Conservation (phyloP, 2,888 invertebrate species). For the Caenorhabditis uteleia region DNA sequence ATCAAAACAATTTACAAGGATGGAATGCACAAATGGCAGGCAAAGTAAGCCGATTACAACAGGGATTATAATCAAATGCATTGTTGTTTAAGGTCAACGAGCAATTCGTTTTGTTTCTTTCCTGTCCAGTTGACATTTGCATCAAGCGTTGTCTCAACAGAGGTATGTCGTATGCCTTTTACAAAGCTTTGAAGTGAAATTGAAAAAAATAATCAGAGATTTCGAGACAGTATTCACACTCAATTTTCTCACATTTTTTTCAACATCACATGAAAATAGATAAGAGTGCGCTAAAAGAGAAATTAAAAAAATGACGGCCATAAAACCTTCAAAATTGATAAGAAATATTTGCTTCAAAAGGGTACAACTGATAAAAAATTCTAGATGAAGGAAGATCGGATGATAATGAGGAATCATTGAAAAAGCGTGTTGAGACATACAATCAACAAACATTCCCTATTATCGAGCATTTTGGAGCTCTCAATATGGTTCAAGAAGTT, state of each 20-base stretch:
- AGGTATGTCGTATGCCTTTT: slow-evolving; percentile 71
- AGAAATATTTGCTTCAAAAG: background rate
- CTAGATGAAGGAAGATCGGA: slow-evolving; percentile 75
- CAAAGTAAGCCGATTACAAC: slow-evolving; percentile 77
- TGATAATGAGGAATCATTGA: slow-evolving; percentile 87
- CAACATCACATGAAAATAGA: background rate
- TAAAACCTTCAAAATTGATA: background rate
- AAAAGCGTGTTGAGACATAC: slow-evolving; percentile 76
- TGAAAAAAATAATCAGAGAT: too few species aligned
- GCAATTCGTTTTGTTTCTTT: slow-evolving; percentile 88
- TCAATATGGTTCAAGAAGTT: slow-evolving; percentile 58
- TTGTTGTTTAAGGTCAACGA: slow-evolving; percentile 73
- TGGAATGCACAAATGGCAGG: slow-evolving; percentile 85
- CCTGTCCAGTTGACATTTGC: slow-evolving; percentile 84
- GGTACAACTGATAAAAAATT: background rate
- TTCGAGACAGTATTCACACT: too few species aligned
- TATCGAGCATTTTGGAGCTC: slow-evolving; percentile 58
- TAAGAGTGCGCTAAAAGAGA: too few species aligned
- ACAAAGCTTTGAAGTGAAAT: too few species aligned
- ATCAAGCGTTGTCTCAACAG: slow-evolving; percentile 84
- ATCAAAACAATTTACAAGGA: slow-evolving; percentile 92
- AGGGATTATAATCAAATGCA: too few species aligned
- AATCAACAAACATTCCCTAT: slow-evolving; percentile 70
- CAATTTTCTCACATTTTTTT: slow-evolving; percentile 1
- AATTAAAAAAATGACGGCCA: background rate